Evolutionary conservation across 2,113 vertebrate genomes (phyloP).

Genomic region (Mola mola): DNA sequence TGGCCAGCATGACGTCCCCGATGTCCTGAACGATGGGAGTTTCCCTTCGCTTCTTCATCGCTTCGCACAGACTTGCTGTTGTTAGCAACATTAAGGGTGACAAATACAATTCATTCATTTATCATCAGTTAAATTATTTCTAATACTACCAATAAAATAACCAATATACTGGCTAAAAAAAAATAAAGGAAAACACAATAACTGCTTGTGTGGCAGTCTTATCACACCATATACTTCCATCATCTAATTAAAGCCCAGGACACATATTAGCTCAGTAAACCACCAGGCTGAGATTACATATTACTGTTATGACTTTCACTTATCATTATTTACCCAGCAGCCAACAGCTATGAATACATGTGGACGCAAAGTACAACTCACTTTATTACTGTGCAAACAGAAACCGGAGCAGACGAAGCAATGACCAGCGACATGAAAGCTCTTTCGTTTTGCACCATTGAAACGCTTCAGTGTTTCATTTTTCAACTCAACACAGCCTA

Average conservation of each 20-base stretch:
- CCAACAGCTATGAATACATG: neutral
- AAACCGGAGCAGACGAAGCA: neutral
- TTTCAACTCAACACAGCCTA: too few relatives aligned
- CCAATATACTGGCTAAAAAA: too few relatives aligned
- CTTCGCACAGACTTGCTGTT: constrained; percentile 90
- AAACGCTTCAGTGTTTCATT: neutral
- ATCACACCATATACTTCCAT: neutral
- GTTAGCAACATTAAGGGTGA: neutral
- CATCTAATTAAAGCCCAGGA: constrained; percentile 5
- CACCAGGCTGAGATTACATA: constrained; percentile 3
- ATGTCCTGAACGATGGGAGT: constrained; percentile 88
- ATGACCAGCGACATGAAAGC: neutral
- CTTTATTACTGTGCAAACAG: constrained; percentile 25
- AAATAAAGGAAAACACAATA: too few relatives aligned
- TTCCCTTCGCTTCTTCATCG: constrained; percentile 90
- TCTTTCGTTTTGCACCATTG: neutral
- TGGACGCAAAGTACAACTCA: neutral
- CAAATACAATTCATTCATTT: neutral
- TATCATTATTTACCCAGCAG: constrained; percentile 18
- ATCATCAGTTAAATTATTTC: neutral
- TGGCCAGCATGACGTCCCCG: constrained; percentile 89
- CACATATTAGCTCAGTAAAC: constrained; percentile 25
- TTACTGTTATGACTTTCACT: constrained; percentile 4
- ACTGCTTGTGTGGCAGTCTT: too few relatives aligned
- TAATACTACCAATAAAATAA: neutral